phyloP scores from a whole-genome alignment of 2,113 vertebrate species.

The Tichodroma muraria region DNA sequence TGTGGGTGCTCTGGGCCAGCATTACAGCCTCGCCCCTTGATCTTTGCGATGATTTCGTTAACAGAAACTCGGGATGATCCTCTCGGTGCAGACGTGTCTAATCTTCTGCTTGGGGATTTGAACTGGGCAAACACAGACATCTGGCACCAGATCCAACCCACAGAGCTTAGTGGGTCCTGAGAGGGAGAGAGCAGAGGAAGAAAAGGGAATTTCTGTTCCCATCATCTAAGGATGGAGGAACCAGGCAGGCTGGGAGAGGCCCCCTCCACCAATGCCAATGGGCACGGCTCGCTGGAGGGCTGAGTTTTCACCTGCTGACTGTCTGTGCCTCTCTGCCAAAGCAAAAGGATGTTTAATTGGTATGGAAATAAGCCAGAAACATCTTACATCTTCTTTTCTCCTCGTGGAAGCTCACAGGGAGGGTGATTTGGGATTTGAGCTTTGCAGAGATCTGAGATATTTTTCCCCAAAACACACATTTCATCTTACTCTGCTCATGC shows the following conservation, averaged over 20 bases:
- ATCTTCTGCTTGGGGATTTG: not conserved
- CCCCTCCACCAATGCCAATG: not conserved
- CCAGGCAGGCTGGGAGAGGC: not conserved
- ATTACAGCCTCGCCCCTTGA: not conserved
- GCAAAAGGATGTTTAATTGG: not conserved
- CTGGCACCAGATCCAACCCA: not conserved
- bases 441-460: not conserved
- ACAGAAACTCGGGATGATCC: not conserved
- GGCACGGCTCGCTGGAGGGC: not conserved
- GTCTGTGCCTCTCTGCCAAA: not conserved
- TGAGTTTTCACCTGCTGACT: not conserved
- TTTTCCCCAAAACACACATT: not conserved
- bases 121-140: not conserved
- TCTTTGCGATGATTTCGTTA: not conserved
- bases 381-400: not conserved
- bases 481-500: not conserved
- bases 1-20: not conserved
- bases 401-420: not conserved
- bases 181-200: not conserved
- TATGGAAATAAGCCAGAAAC: not conserved
- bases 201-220: not conserved
- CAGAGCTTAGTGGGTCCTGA: not conserved
- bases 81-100: rapidly evolving
- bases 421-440: not conserved
- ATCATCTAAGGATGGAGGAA: not conserved